Evolutionary conservation across 2,888 invertebrate genomes (phyloP).

Genomic region (Perizoma affinitatum): DNA sequence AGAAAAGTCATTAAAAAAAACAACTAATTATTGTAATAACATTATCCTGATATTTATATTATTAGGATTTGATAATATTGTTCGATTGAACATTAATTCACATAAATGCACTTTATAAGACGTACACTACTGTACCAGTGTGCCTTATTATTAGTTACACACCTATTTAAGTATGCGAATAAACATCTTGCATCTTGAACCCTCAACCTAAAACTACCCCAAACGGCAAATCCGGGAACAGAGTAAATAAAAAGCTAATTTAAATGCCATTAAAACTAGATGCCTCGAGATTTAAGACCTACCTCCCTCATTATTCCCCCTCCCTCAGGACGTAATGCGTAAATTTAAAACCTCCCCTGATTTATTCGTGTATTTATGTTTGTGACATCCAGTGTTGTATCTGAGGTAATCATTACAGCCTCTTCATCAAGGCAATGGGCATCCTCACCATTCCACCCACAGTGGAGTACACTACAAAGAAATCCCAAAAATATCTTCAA

Average conservation of each 20-base stretch:
- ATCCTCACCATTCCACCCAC: too few relatives aligned
- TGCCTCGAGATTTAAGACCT: conserved; percentile 65
- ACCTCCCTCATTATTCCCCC: conserved; percentile 31
- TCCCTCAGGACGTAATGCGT: conserved; percentile 42
- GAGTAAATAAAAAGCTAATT: conserved; percentile 81
- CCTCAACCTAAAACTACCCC: conserved; percentile 48
- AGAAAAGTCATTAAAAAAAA: too few relatives aligned
- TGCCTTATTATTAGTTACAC: too few relatives aligned
- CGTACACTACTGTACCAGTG: too few relatives aligned
- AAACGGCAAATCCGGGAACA: conserved; percentile 37
- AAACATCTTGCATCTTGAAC: not conserved
- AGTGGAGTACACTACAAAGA: not conserved
- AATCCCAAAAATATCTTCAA: conserved; percentile 9
- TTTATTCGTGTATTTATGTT: conserved; percentile 38
- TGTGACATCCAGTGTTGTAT: conserved; percentile 6
- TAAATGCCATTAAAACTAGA: conserved; percentile 82
- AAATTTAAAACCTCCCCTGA: conserved; percentile 48
- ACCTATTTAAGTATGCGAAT: too few relatives aligned
- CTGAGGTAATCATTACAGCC: not conserved
- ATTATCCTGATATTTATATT: too few relatives aligned
- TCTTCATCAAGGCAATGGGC: not conserved
- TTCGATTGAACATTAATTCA: too few relatives aligned
- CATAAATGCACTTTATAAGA: too few relatives aligned
- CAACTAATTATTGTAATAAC: too few relatives aligned
- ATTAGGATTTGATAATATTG: too few relatives aligned